Base-by-base conservation (phyloP, 2,797 vertebrate species). In the Perodicticus potto region DNA sequence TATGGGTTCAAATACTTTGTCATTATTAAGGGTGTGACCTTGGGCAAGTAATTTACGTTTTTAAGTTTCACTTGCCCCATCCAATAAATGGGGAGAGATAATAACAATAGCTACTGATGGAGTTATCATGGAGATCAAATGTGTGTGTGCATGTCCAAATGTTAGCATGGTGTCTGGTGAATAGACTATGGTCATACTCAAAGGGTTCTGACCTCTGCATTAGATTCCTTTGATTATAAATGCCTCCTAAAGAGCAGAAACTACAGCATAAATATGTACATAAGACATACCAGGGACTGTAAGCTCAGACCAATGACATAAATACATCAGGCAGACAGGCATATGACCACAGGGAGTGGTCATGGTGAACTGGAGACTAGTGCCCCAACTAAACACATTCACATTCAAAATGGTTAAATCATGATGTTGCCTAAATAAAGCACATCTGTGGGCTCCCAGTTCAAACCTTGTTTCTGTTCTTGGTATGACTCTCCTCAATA, bases 381-480 rank as follows among this genome's bases (percentile, higher is more conserved):
- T 69, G 55, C 10, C 40, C 59, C 45, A 63, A 14, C 32, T 65
- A 32, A 92, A 91, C 86, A 19, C 40, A 23, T 43, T 70, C 34
- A 57, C 45, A 32, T 81, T 69, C n/a, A 69, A 70, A 77, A 49
- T 45, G 27, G 22, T 67, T 65, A 45, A 73, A 81, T 37, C 40
- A 67, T 23, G 7, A 43, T 45, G 3, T 19, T 72, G 57, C 89
- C 80, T 65, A 37, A 93, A 59, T 40, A 77, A 67, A 85, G 37
- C 37, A 16, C 25, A 49, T 7, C 32, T 55, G 32, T n/a, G 45
- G 16, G 3, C 29, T 63, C 11, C 23, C 8, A 1, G 17, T 81
- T 95, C 67, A 91, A 83, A 20, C 22, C 55, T 55, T 91, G 29
- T 74, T 92, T 89, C 76, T 84, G 43, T 77, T 96, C n/a, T 74